A percentile compares a stretch with the other conserved stretches of the same genome.
phyloP scores from a whole-genome alignment of 2,888 invertebrate species.

The Cactoblastis cactorum region DNA sequence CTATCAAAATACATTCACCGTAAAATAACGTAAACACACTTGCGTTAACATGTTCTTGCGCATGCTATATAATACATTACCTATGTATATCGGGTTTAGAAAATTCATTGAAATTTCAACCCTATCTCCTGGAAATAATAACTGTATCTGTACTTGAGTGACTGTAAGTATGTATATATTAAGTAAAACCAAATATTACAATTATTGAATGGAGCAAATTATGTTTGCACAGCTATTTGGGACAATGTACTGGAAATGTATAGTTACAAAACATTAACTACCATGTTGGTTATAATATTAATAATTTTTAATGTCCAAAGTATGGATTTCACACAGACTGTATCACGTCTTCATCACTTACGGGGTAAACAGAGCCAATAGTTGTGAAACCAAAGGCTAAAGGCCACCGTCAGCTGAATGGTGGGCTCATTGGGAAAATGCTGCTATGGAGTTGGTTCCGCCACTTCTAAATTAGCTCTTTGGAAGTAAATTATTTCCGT shows the following conservation, averaged over 20 bases:
- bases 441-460: no score
- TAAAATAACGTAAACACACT: neutral
- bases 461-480: no score
- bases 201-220: conserved; percentile 1
- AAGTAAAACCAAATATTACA: neutral
- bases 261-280: neutral
- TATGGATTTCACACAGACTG: no score
- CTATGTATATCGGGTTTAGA: neutral
- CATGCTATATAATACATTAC: neutral
- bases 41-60: neutral
- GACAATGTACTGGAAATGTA: conserved; percentile 3
- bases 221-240: conserved; percentile 1
- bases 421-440: no score
- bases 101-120: neutral
- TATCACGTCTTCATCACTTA: no score
- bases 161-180: neutral
- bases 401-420: no score
- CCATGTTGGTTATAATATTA: neutral
- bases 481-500: no score
- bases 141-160: neutral
- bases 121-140: neutral
- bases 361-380: no score
- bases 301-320: no score
- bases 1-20: neutral
- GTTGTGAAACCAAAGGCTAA: no score